phyloP scores from a whole-genome alignment of 2,888 invertebrate species.

The Phaedon cochleariae region DNA sequence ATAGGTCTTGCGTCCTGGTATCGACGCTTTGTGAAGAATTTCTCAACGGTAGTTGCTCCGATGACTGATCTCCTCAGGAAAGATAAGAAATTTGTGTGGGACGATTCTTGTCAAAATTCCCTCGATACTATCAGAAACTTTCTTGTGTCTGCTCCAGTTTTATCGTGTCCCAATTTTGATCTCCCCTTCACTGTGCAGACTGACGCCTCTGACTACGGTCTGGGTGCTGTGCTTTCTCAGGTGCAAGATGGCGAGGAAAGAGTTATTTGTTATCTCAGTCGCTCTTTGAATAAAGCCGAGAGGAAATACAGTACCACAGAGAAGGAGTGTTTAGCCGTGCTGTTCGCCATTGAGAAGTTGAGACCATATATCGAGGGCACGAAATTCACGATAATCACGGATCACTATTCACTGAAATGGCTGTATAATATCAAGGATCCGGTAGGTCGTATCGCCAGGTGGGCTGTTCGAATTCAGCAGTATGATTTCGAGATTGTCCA shows the following conservation, averaged over 20 bases:
- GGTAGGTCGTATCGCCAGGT: no score
- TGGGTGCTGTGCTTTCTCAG: slow-evolving; percentile 47
- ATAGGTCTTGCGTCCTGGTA: no score
- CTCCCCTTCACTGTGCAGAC: slow-evolving; percentile 36
- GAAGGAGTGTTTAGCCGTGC: slow-evolving; percentile 41
- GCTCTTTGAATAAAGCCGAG: slow-evolving; percentile 25
- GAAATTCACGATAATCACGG: slow-evolving; percentile 35
- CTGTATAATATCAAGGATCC: no score
- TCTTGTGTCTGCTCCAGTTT: slow-evolving; percentile 39
- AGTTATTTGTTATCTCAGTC: slow-evolving; percentile 26
- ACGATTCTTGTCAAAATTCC: no score
- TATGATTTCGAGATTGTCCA: slow-evolving; percentile 46
- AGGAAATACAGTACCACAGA: slow-evolving; percentile 38
- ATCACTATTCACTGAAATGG: no score
- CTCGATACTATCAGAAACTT: slow-evolving; percentile 33
- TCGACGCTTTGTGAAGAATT: no score
- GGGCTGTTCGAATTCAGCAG: no score
- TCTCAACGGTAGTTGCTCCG: no score
- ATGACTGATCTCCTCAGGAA: no score
- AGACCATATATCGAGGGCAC: slow-evolving; percentile 35
- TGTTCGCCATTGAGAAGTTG: slow-evolving; percentile 46
- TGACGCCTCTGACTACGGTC: slow-evolving; percentile 46
- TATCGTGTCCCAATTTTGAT: slow-evolving; percentile 40
- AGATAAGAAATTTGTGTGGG: no score
- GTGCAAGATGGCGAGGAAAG: slow-evolving; percentile 28